Conservation (phyloP, 2,888 invertebrate genomes). For the Pheosia gnoma region DNA sequence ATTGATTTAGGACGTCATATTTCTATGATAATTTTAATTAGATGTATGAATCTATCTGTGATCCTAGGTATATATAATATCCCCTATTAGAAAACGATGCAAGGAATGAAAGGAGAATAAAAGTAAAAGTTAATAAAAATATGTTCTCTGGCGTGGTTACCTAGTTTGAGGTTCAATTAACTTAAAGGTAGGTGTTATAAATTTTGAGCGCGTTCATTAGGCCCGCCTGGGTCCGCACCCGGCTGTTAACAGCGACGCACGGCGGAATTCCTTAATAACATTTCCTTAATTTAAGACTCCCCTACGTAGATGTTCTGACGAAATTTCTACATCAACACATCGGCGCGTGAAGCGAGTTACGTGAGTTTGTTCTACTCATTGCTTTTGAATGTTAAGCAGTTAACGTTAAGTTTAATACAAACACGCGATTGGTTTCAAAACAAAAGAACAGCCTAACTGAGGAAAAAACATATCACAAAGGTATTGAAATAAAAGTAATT, state of each 20-base stretch:
- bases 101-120: not conserved
- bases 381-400: conserved; percentile 10
- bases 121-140: not conserved
- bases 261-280: conserved; percentile 82
- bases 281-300: conserved; percentile 78
- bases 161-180: conserved; percentile 46
- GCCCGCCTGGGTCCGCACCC: conserved; percentile 60
- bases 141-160: not conserved
- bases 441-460: too few species aligned
- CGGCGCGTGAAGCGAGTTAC: conserved; percentile 28
- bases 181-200: conserved; percentile 77
- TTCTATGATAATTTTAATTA: too few species aligned
- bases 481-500: too few species aligned
- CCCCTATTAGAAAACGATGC: not conserved
- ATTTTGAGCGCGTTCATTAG: conserved; percentile 81
- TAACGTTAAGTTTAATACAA: not conserved
- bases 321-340: conserved; percentile 48
- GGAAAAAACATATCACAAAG: too few species aligned
- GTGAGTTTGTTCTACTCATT: conserved; percentile 23
- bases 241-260: conserved; percentile 77
- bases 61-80: too few species aligned
- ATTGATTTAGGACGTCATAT: too few species aligned
- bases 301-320: conserved; percentile 36
- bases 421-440: too few species aligned
- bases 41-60: too few species aligned